Evolutionary conservation across 30 jellyfish, hydroid and myxozoan species (phyloP).

Genomic region (Haliclystus octoradiatus): DNA sequence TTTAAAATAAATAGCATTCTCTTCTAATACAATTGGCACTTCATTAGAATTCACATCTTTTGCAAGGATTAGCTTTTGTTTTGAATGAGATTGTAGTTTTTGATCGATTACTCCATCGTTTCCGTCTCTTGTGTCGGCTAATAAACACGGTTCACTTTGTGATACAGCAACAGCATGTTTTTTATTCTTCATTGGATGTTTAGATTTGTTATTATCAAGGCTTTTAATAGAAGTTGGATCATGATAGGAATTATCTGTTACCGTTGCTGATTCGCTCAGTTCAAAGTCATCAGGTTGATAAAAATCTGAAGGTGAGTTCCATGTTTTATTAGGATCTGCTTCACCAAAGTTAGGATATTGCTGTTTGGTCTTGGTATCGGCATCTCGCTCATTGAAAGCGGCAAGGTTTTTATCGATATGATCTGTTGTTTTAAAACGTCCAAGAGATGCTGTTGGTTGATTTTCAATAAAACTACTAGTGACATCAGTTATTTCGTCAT

Average conservation of each 20-base stretch:
- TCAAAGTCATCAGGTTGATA: neutral
- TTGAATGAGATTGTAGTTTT: neutral
- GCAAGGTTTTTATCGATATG: too few species aligned
- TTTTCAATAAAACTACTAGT: neutral
- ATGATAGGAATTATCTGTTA: neutral
- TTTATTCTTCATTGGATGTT: neutral
- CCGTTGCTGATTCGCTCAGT: neutral
- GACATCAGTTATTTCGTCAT: neutral
- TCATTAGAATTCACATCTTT: neutral
- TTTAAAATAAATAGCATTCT: too few species aligned
- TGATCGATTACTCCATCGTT: neutral
- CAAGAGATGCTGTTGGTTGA: neutral
- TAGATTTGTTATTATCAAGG: neutral
- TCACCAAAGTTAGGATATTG: neutral
- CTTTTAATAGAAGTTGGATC: neutral
- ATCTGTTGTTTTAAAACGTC: neutral
- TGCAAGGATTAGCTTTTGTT: neutral
- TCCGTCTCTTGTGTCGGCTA: neutral
- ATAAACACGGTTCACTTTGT: neutral
- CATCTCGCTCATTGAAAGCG: neutral
- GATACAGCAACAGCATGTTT: neutral
- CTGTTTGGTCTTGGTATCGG: neutral
- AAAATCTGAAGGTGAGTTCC: neutral
- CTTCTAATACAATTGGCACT: neutral
- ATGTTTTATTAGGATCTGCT: neutral